Conservation (phyloP, 2,888 invertebrate genomes). For the Myathropa florea region DNA sequence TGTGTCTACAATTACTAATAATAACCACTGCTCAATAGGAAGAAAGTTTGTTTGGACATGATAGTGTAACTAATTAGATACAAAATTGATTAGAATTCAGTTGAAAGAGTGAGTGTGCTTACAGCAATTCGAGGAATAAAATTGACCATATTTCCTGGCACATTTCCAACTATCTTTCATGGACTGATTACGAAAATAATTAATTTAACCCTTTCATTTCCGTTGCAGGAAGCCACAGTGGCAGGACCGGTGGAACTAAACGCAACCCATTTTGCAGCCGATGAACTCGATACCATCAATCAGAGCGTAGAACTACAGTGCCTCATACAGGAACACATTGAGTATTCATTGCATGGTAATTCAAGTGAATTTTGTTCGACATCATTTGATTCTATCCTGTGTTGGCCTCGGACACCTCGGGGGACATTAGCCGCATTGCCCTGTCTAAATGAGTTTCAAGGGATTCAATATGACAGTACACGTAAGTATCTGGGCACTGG, state of each 20-base stretch:
- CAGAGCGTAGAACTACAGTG: slow-evolving; percentile 79
- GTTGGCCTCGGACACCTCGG: slow-evolving; percentile 91
- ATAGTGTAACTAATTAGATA: too few species aligned
- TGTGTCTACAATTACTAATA: neutral
- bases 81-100: neutral
- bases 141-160: too few species aligned
- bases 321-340: slow-evolving; percentile 77
- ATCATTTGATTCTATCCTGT: slow-evolving; percentile 88
- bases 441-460: slow-evolving; percentile 90
- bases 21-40: neutral
- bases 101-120: neutral
- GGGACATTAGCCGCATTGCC: slow-evolving; percentile 86
- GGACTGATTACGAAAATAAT: neutral
- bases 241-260: slow-evolving; percentile 57
- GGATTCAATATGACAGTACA: slow-evolving; percentile 89
- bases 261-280: slow-evolving; percentile 65
- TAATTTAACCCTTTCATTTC: neutral
- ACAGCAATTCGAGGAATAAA: neutral
- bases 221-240: slow-evolving; percentile 54
- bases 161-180: neutral
- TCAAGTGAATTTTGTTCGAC: slow-evolving; percentile 83
- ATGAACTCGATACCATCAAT: slow-evolving; percentile 76
- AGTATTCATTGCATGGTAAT: slow-evolving; percentile 77
- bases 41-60: neutral
- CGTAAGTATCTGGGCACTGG: slow-evolving; percentile 85